Conservation (phyloP, 2,113 vertebrate genomes). For the Prunella fulvescens region DNA sequence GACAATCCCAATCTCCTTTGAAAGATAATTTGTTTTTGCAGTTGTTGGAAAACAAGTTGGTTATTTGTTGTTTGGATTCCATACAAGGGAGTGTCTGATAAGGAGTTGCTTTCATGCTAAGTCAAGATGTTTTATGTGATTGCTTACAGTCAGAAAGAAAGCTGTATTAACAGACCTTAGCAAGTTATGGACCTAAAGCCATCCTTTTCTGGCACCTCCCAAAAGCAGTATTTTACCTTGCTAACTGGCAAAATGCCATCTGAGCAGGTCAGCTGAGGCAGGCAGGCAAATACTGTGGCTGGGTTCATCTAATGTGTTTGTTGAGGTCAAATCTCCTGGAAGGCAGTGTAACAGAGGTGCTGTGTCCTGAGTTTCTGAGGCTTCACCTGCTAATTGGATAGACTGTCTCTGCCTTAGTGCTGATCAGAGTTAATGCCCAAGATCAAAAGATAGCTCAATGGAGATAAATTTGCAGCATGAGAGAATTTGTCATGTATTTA, state of each 20-base stretch:
- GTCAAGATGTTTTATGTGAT: not conserved
- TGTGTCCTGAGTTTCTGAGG: not conserved
- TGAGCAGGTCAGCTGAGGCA: not conserved
- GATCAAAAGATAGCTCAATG: constrained; percentile 38
- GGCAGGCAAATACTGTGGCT: not conserved
- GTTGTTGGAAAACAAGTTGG: not conserved
- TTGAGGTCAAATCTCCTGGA: not conserved
- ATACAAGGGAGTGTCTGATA: not conserved
- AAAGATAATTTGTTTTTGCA: not conserved
- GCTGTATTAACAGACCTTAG: not conserved
- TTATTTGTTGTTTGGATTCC: not conserved
- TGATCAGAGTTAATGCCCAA: constrained; percentile 10
- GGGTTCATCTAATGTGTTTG: not conserved
- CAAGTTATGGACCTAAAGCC: not conserved
- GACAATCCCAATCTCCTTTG: not conserved
- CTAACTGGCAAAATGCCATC: not conserved
- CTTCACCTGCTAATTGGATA: constrained; percentile 18
- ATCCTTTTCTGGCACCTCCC: not conserved
- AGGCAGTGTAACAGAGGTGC: not conserved
- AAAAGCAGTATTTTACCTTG: not conserved
- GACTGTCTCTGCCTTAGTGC: not conserved
- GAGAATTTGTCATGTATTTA: not conserved
- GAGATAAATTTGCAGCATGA: constrained; percentile 1
- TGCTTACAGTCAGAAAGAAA: not conserved
- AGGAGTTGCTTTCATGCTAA: not conserved